Percentiles rank a stretch among this genome's conserved stretches.
phyloP scores from a whole-genome alignment of 23 tunicate species.

The Trididemnum miniatum region DNA sequence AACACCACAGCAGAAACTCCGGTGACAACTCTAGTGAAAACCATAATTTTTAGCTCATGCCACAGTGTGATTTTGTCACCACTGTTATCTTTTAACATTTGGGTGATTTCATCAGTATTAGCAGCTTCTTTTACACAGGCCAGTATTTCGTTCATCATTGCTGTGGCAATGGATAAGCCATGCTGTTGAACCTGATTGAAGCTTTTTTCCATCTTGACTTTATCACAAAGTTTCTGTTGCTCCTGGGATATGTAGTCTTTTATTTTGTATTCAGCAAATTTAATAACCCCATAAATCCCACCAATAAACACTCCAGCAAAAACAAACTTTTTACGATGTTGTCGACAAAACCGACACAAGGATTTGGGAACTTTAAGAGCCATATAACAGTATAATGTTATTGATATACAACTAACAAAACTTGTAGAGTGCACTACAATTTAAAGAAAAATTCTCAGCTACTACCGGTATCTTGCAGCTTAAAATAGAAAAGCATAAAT shows the following conservation, averaged over 20 bases:
- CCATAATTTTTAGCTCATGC: conserved; percentile 70
- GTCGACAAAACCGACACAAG: conserved; percentile 40
- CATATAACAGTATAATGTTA: no score
- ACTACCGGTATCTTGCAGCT: no score
- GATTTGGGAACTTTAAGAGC: conserved; percentile 23
- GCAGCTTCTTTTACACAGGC: conserved; percentile 14
- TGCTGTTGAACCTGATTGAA: conserved; percentile 67
- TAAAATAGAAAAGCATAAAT: no score
- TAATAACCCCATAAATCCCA: conserved; percentile 57
- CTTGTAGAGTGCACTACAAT: no score
- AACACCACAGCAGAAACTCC: conserved; percentile 38
- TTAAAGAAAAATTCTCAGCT: no score
- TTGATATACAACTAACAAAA: no score
- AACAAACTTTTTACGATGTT: conserved; percentile 79
- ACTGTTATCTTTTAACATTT: conserved; percentile 13
- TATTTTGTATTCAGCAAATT: conserved; percentile 72
- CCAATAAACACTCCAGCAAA: conserved; percentile 85
- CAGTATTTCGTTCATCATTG: conserved; percentile 25
- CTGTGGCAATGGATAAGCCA: conserved; percentile 44
- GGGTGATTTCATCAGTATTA: conserved; percentile 47
- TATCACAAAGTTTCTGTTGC: conserved; percentile 28
- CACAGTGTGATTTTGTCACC: conserved; percentile 56
- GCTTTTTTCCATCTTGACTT: conserved; percentile 20
- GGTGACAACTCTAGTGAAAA: conserved; percentile 41
- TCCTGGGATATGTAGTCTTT: conserved; percentile 49